Evolutionary conservation across 64 coral and sea anemone species (phyloP), one percentile per base, ranked within the genome.

Genomic region (Orbicella faveolata): DNA sequence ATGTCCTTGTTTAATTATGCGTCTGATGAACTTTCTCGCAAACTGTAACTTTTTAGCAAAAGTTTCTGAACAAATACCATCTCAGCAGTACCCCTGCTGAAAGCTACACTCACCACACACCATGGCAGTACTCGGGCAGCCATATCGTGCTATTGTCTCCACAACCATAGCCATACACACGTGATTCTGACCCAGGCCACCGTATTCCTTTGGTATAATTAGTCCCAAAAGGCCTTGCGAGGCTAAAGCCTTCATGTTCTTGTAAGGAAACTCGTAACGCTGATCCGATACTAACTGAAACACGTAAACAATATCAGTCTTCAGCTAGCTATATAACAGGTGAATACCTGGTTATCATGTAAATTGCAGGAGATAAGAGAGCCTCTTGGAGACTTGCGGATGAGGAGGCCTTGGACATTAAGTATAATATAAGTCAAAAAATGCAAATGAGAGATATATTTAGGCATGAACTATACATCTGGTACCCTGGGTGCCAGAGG

Each of bases 211-310:
- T 11, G 88, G 88, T 39, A 89, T 75, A 30, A 89, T 69, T 7
- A 89, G 88, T 51, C 76, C 88, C 76, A 89, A 75, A 12, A 89
- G 75, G 35, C 88, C 88, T 66, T 79, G 88, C 36, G 88, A 89
- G 19, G 88, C 88, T 63, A 89, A 53, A 3, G 88, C 88, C 62
- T 77, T 6, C 41, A 89, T 51, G 55, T 75, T 89, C 57, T 89
- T 89, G 13, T 75, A 63, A 30, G 88, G 88, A 79, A 79, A 89
- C 51, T 79, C 41, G 36, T 89, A 89, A 44, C n/a, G 69, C 52
- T 89, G 57, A 53, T 89, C 88, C 35, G 57, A 89, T 51, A 77
- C 21, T 25, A 79, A 35, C 88, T 89, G 34, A 70, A 70, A 25
- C 19, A 44, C 9, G 67, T 59, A 59, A 59, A 9, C n/a, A 70